Evolutionary conservation across 1,140 invertebrate species (phyloP).

Genomic region (Scaptodrosophila lebanonensis): DNA sequence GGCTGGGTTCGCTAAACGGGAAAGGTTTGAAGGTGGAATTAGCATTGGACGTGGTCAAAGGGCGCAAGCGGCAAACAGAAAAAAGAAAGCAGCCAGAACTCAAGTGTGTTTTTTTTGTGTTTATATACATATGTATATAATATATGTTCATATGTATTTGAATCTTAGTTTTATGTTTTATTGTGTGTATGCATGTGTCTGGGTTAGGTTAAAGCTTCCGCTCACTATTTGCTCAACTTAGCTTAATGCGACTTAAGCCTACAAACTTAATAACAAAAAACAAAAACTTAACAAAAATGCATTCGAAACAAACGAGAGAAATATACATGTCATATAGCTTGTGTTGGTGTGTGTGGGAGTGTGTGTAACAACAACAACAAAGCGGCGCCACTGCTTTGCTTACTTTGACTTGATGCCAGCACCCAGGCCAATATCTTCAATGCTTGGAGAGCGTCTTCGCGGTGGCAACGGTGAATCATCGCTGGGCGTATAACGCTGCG

Average conservation of each 20-base stretch:
- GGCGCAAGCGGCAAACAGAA: slow-evolving; percentile 37
- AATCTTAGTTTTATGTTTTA: slow-evolving; percentile 27
- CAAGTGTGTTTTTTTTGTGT: slow-evolving; percentile 23
- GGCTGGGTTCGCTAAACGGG: slow-evolving; percentile 43
- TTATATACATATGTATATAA: slow-evolving; percentile 72
- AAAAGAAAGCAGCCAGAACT: slow-evolving; percentile 28
- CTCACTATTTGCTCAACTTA: slow-evolving; percentile 31
- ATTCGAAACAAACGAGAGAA: slow-evolving; percentile 53
- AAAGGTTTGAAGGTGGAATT: slow-evolving; percentile 60
- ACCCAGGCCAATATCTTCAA: slow-evolving; percentile 34
- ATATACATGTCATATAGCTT: too few species aligned
- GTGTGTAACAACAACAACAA: slow-evolving; percentile 33
- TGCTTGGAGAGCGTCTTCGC: slow-evolving; percentile 46
- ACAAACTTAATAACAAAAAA: slow-evolving; percentile 44
- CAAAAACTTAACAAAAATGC: slow-evolving; percentile 59
- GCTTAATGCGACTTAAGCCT: slow-evolving; percentile 34
- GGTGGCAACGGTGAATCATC: slow-evolving; percentile 58
- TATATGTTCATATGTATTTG: slow-evolving; percentile 78
- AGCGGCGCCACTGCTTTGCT: slow-evolving; percentile 33
- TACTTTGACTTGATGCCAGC: slow-evolving; percentile 68
- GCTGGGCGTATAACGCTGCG: slow-evolving; percentile 56
- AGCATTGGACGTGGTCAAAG: slow-evolving; percentile 47
- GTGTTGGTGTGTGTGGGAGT: too few species aligned
- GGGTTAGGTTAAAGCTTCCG: slow-evolving; percentile 29
- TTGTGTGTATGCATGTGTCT: slow-evolving; percentile 23